Evolutionary conservation across 2,888 invertebrate species (phyloP), one percentile per base, ranked within the genome.

Genomic region (Cremastinae sp.): DNA sequence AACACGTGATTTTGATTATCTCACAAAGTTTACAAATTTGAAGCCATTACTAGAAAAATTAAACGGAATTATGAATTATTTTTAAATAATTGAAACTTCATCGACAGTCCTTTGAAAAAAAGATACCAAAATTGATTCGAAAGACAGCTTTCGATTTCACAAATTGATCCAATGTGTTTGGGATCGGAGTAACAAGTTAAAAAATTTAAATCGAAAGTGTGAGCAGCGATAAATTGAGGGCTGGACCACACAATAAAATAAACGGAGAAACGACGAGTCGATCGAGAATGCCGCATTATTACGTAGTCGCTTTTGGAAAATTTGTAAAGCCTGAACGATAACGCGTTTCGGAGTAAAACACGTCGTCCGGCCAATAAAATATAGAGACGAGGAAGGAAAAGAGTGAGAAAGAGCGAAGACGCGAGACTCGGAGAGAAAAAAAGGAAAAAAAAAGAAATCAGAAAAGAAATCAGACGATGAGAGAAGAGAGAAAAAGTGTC

Each of bases 291-390:
- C 78, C 78, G 78, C 83, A 81, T 83, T 81, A 80, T 79, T 74
- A 54, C 54, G 34, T 49, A 68, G 53, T 36, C 62, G 73, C 68
- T 62, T 59, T 56, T 53, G 69, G 62, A 73, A 84, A 83, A 85
- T 84, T 84, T 83, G 81, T 81, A 83, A 84, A 83, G 77, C 81
- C 79, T 80, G 83, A 83, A 62, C 74, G 84, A 86, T 85, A 86
- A 84, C 82, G 77, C 74, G 75, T 81, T 82, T 80, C 82, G 78
- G 75, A 53, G 28, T 78, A 84, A n/a, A 83, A 82, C 70, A 77
- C 59, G 28, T 28, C 79, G 62, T 45, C 59, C 65, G 66, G 16
- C 20, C n/a, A 64, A 65, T 41, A 61, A 68, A 43, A 69, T 14
- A n/a, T n/a, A 43, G 16, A 70, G 16, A 43, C 61, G 36, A 38